Evolutionary conservation across 2,888 invertebrate genomes (phyloP).

Genomic region (Mesorhabditis spiculigera): DNA sequence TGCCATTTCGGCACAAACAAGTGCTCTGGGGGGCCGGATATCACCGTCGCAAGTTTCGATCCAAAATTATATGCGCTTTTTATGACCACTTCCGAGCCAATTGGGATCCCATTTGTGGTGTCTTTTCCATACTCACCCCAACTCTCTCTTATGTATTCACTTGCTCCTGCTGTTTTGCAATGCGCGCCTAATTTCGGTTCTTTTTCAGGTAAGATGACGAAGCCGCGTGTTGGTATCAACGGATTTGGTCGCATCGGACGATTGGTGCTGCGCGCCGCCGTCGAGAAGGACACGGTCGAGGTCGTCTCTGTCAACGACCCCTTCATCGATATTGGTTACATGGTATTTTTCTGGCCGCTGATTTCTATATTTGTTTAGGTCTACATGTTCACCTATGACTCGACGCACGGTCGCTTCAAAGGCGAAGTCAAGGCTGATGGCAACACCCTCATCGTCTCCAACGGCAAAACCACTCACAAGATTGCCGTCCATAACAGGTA

Average conservation of each 20-base stretch:
- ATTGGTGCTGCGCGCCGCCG: conserved; percentile 79
- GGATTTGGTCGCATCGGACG: conserved; percentile 92
- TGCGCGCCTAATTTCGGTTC: neutral
- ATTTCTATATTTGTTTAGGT: conserved; percentile 57
- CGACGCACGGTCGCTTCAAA: conserved; percentile 91
- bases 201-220: conserved; percentile 58
- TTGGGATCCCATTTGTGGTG: too few species aligned
- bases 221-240: conserved; percentile 86
- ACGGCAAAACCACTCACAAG: conserved; percentile 66
- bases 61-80: too few species aligned
- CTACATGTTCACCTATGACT: conserved; percentile 94
- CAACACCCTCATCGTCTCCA: conserved; percentile 76
- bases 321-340: conserved; percentile 90
- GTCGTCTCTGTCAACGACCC: conserved; percentile 86
- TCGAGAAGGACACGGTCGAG: conserved; percentile 72
- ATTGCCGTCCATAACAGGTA: conserved; percentile 82
- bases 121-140: too few species aligned
- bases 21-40: too few species aligned
- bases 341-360: conserved; percentile 66
- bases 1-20: too few species aligned
- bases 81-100: too few species aligned
- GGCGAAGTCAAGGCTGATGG: conserved; percentile 77
- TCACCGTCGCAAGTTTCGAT: too few species aligned
- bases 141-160: neutral
- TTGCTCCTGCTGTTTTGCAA: neutral